Base-by-base conservation (phyloP, 1,140 invertebrate species). In the Papilio xuthus region DNA sequence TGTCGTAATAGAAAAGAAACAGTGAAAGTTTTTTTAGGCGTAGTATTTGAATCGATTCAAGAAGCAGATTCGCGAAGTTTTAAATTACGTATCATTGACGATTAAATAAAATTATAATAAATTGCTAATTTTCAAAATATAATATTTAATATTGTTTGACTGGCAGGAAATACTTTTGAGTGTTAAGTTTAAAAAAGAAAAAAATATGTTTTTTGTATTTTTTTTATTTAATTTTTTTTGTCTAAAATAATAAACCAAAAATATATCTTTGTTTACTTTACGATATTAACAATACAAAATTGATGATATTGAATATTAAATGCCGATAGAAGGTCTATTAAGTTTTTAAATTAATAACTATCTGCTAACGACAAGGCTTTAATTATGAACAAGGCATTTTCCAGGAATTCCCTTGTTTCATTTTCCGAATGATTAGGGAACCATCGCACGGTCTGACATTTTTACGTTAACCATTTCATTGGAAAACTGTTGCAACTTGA, bases 1-100 rank as follows among this genome's bases (percentile, higher is more conserved):
- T 78, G 63, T 81, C 77, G 74, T 60, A 76, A 76, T 76, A 76
- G 74, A 76, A 76, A 76, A 76, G 28, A 60, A 56, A 47, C 32
- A 76, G 74, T 76, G 74, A 76, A 76, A 76, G 74, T 76, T 63
- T 63, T 75, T 28, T 73, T 28, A 18, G 42, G n/a, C 71, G 26
- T 67, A 67, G 60, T 67, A 67, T 67, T 67, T 32, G 23, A 28
- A 15, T 67, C 26, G 26, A 10, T 67, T 67, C 10, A 67, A 28
- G 13, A 26, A 60, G 12, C 60, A 32, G 60, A 67, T 67, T 28
- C 26, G 60, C 26, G 4, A 28, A 67, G 60, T 67, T 53, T 53
- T 28, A 67, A 67, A 28, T 67, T 6, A 15, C 18, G 13, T 28
- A 28, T 28, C 0, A 15, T 1, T 13, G 60, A 28, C 3, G 4